These are phyloP conservation scores for Macaca fascicularis DNA, from an alignment of 2,113 vertebrate genomes.

Conservation along the genomic window DNA sequence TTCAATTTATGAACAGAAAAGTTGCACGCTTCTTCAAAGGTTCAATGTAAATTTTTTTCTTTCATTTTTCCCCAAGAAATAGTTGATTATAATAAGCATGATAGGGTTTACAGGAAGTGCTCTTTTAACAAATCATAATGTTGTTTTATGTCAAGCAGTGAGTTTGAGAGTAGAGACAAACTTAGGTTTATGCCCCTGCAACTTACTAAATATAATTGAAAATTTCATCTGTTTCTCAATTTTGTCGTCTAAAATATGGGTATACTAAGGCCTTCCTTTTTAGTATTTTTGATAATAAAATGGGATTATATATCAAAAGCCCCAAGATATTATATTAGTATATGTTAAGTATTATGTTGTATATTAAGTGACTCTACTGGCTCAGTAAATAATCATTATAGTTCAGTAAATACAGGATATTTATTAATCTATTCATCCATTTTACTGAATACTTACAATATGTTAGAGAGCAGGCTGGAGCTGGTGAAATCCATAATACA, in stretches of 20 bases:
- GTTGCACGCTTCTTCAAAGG: background rate
- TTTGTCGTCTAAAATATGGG: background rate
- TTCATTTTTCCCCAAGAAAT: background rate
- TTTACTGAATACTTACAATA: background rate
- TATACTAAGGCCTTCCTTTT: background rate
- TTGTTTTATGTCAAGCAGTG: background rate
- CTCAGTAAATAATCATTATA: background rate
- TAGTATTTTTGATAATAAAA: background rate
- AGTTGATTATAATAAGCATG: slow-evolving; percentile 17
- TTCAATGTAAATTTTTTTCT: background rate
- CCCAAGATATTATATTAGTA: background rate
- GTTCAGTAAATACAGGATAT: background rate
- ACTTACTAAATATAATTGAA: background rate
- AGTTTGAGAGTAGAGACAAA: background rate
- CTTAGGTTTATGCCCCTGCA: background rate
- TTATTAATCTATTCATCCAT: background rate
- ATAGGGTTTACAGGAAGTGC: background rate
- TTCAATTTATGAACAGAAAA: slow-evolving; percentile 24
- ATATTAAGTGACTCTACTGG: background rate
- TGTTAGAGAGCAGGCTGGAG: background rate
- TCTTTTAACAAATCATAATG: background rate
- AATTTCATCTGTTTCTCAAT: background rate
- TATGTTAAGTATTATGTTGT: background rate
- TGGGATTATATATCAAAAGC: background rate
- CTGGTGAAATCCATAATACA: background rate